Base-by-base conservation (phyloP, 2,888 invertebrate species). In the Tyria jacobaeae region DNA sequence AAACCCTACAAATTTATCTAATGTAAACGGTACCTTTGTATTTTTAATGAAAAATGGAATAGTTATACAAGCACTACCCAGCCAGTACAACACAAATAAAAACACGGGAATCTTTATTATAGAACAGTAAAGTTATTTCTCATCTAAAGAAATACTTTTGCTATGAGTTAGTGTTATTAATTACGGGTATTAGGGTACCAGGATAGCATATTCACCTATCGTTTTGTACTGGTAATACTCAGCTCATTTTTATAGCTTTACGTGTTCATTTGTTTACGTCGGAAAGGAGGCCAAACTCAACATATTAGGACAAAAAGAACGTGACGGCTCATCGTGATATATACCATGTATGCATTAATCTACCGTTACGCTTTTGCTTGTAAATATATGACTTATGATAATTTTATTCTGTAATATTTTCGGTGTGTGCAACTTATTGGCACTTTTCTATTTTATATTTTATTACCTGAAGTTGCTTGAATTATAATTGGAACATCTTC, bases 251-350 rank as follows among this genome's bases (percentile, higher is more conserved):
- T 57, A 60, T 50, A 41, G 48, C 35, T 56, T 17, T n/a, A 52
- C 37, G 39, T 24, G 49, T 44, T 17, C 25, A 34, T 65, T 62
- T 68, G 68, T 71, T 71, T 71, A 64, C 54, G 25, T 62, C 15
- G 3, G 24, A 53, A 65, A 74, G 39, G 48, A 49, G 61, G 51
- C 1, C 62, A 61, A 51, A 25, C 35, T 41, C 49, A 60, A 34
- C 59, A 35, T 34, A 24, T 48, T 60, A 50, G 31, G 62, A 50
- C 25, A 37, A 61, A 60, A 59, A 34, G 44, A 51, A 54, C 50
- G 53, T 54, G 62, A 62, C 39, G 62, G 15, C 24, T 27, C 5
- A 57, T 39, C 61, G 57, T 53, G 57, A 62, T 57, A 47, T 39
- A 57, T 57, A 24, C 49, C 35, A 39, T 15, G 25, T 39, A 54